A percentile compares a stretch with the other conserved stretches of the same genome.
Conservation (phyloP, 30 jellyfish, hydroid and myxozoan genomes). For the Cassiopea andromeda region DNA sequence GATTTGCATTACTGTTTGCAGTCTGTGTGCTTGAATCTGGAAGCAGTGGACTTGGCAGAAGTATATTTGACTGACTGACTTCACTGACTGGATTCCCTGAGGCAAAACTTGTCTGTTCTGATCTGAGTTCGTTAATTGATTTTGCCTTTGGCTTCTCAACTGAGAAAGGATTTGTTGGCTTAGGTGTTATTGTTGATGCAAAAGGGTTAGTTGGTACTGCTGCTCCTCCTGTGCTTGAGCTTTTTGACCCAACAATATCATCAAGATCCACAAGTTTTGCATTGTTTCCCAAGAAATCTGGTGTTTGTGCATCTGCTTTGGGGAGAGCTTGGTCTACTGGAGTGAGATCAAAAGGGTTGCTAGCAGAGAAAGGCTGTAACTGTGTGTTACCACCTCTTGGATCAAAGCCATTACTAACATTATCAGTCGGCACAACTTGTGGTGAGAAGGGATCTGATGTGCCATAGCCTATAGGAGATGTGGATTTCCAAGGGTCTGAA, state of each 20-base stretch:
- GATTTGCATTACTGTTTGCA: slow-evolving; percentile 61
- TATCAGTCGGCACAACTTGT: slow-evolving; percentile 20
- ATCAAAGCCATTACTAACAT: slow-evolving; percentile 72
- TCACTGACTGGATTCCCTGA: slow-evolving; percentile 50
- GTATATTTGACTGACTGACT: slow-evolving; percentile 51
- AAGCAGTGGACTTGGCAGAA: slow-evolving; percentile 83
- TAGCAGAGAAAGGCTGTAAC: slow-evolving; percentile 22
- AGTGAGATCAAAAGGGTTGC: slow-evolving; percentile 73
- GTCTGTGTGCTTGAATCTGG: slow-evolving; percentile 64
- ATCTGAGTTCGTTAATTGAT: slow-evolving; percentile 93
- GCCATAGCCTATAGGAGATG: slow-evolving; percentile 4
- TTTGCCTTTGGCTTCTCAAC: slow-evolving; percentile 98
- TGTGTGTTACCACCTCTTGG: slow-evolving; percentile 72
- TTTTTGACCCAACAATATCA: slow-evolving; percentile 74
- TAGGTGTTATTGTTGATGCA: slow-evolving; percentile 72
- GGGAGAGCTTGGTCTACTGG: slow-evolving; percentile 42
- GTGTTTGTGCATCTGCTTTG: slow-evolving; percentile 32
- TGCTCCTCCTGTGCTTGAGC: background rate
- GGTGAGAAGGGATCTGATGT: slow-evolving; percentile 65
- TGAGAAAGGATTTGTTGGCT: slow-evolving; percentile 87
- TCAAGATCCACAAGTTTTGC: slow-evolving; percentile 91
- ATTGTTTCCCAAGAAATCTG: slow-evolving; percentile 77
- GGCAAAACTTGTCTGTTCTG: slow-evolving; percentile 66
- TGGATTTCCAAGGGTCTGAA: slow-evolving; percentile 79
- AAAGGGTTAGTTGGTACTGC: slow-evolving; percentile 69